Conservation (phyloP, 1,140 invertebrate species). For the Solenopsis fugax region DNA sequence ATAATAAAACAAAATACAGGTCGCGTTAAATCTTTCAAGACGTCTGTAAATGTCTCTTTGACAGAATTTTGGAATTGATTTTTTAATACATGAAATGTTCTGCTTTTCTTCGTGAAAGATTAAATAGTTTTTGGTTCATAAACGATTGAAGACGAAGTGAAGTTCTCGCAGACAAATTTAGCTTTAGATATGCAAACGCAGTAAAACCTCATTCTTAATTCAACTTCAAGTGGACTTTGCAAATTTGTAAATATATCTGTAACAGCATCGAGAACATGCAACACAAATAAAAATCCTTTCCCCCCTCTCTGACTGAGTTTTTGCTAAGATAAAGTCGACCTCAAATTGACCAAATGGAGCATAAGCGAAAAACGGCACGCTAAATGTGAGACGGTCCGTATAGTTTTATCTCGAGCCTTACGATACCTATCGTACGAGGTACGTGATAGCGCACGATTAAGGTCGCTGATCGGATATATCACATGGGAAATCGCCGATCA, state of each 20-base stretch:
- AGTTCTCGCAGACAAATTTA: not conserved
- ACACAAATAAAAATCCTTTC: not conserved
- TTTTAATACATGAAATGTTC: not conserved
- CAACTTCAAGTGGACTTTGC: not conserved
- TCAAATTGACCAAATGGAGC: not conserved
- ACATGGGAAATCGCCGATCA: constrained; percentile 9
- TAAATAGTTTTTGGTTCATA: constrained; percentile 2
- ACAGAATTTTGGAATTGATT: not conserved
- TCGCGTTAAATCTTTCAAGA: not conserved
- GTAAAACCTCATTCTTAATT: constrained; percentile 21
- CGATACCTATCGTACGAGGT: not conserved
- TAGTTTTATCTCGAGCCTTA: constrained; percentile 6
- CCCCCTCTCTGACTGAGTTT: not conserved
- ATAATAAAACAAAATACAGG: constrained; percentile 22
- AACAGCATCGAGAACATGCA: not conserved
- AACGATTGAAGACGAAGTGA: not conserved
- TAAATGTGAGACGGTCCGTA: not conserved
- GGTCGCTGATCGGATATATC: not conserved
- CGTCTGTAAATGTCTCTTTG: not conserved
- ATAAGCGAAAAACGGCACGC: not conserved
- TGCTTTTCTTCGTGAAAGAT: not conserved
- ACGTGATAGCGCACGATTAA: constrained; percentile 13
- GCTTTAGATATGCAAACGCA: not conserved
- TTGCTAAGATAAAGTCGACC: not conserved
- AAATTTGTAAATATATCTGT: not conserved